phyloP scores from a whole-genome alignment of 2,797 vertebrate species.

The Onychomys leucogaster region DNA sequence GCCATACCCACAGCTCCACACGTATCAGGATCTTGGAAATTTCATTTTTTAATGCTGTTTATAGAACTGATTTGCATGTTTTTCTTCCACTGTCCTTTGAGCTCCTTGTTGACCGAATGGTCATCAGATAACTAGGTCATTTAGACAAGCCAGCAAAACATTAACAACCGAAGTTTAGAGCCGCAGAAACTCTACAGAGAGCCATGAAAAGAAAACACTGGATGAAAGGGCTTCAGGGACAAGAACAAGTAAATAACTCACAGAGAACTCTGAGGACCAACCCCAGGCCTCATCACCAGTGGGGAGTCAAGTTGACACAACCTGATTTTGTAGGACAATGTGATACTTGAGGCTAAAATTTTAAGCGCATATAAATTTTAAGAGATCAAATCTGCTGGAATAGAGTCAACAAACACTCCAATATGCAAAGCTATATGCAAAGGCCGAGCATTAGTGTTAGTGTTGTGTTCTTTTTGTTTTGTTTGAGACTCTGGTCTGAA shows the following conservation, averaged over 20 bases:
- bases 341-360: not conserved
- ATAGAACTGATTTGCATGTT: not conserved
- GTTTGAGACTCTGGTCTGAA: not conserved
- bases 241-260: slow-evolving; percentile 50
- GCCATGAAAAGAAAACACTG: slow-evolving; percentile 27
- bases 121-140: slow-evolving; percentile 37
- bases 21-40: not conserved
- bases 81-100: not conserved
- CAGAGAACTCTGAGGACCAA: not conserved
- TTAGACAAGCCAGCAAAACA: slow-evolving; percentile 5
- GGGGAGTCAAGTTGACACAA: not conserved
- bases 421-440: not conserved
- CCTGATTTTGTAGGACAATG: not conserved
- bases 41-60: not conserved
- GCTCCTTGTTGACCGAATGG: not conserved
- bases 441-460: not conserved
- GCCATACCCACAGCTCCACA: not conserved
- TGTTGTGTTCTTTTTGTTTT: not conserved
- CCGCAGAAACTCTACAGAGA: slow-evolving; percentile 41
- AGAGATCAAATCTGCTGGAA: not conserved
- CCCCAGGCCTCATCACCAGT: not conserved
- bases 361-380: not conserved
- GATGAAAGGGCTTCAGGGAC: not conserved
- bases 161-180: not conserved
- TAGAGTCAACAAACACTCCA: not conserved